Evolutionary conservation across 1,140 invertebrate genomes (phyloP), one percentile per base, ranked within the genome.

Genomic region (Heliconius congener): DNA sequence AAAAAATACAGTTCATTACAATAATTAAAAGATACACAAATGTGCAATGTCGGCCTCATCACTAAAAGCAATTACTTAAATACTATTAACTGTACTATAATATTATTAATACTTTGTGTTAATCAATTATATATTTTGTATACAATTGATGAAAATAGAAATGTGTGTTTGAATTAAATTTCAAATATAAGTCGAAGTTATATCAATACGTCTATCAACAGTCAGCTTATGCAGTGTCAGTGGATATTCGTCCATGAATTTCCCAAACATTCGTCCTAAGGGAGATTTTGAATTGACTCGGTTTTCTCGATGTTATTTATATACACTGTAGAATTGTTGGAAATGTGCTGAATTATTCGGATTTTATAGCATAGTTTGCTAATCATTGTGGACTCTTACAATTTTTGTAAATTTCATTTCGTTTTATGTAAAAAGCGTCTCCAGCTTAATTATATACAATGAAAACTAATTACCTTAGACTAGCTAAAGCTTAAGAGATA

Each of bases 301-400:
- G 57, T 76, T 39, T 37, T 66, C 60, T 60, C 74, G 74, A 76
- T 76, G 57, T 66, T 66, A 57, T 76, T 76, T 76, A 60, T 76
- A 46, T 19, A 66, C 74, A 57, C 23, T 73, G 13, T 46, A 60
- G 55, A 27, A 11, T 60, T 23, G 55, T 30, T 27, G 23, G 1
- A n/a, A 30, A 57, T 30, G 3, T 66, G n/a, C 11, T 66, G 60
- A 66, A 66, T 27, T 16, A 57, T 57, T 57, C 55, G 8, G 9
- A n/a, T 57, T 57, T 57, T 57, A 55, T n/a, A 23, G n/a, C n/a
- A 23, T 23, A 57, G 19, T 57, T 57, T 57, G 19, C n/a, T 11
- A 57, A 3, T 23, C 8, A 23, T n/a, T 11, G n/a, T 57, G 0
- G 27, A 13, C 3, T 66, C 16, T 30, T 66, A 5, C 16, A 66